These are phyloP conservation scores for Lophura nycthemera DNA, from an alignment of 2,113 vertebrate species.

Conservation along the genomic window DNA sequence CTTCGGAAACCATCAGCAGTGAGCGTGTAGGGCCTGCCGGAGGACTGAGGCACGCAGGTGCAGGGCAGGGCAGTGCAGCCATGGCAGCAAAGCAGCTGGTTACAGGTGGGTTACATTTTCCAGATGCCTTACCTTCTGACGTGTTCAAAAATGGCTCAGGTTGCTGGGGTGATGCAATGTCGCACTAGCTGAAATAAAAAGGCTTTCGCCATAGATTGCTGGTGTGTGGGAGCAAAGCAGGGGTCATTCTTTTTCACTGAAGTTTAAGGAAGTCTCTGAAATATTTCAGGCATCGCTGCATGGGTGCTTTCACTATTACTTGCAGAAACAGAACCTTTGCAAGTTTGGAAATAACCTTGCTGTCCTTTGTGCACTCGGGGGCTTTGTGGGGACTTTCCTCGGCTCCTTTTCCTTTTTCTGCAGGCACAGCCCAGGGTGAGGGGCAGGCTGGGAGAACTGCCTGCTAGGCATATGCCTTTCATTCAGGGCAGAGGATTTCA, in stretches of 20 bases:
- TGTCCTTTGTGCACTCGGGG: neutral
- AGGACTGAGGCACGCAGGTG: neutral
- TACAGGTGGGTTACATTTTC: neutral
- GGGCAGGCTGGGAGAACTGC: neutral
- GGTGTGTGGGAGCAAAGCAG: neutral
- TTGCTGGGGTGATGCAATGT: neutral
- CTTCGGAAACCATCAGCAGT: neutral
- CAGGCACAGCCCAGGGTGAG: neutral
- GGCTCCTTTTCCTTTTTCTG: neutral
- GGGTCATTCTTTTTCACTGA: neutral
- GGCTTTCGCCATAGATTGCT: neutral
- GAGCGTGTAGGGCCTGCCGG: neutral
- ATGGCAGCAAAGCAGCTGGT: neutral
- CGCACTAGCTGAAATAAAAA: neutral
- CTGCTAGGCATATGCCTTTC: neutral
- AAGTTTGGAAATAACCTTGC: slow-evolving; percentile 7
- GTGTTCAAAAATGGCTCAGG: neutral
- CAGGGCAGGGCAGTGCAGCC: neutral
- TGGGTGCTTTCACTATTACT: neutral
- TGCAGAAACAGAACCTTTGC: neutral
- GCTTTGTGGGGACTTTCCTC: neutral
- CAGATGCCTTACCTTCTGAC: neutral
- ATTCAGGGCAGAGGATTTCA: neutral
- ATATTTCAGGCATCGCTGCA: neutral
- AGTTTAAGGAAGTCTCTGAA: neutral